These are phyloP conservation scores for Schizaphis graminum DNA, from an alignment of 2,888 invertebrate genomes.

Conservation along the genomic window DNA sequence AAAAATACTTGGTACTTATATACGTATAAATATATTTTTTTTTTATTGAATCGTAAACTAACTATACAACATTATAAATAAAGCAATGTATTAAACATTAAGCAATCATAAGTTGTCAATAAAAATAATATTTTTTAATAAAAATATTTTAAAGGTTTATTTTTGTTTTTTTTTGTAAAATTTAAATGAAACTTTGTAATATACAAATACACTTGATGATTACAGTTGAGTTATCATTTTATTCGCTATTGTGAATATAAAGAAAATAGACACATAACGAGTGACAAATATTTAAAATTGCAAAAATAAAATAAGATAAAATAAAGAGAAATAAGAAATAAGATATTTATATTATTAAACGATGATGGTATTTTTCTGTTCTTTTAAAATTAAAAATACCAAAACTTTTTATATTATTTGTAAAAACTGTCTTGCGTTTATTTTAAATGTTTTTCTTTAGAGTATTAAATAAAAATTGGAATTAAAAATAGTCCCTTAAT, in stretches of 20 bases:
- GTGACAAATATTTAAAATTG: background rate
- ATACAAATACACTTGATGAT: background rate
- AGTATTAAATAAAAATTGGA: slow-evolving; percentile 19
- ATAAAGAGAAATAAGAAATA: background rate
- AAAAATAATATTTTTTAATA: background rate
- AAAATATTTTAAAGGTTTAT: background rate
- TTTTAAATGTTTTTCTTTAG: background rate
- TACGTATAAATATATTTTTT: background rate
- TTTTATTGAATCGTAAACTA: background rate
- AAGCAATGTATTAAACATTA: background rate
- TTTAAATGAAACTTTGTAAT: background rate
- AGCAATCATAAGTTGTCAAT: background rate
- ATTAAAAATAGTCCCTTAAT: slow-evolving; percentile 7
- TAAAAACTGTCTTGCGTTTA: background rate
- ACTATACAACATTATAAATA: background rate
- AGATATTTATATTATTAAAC: background rate
- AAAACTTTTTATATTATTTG: slow-evolving; percentile 28
- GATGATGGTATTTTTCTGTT: slow-evolving; percentile 22
- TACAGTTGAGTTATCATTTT: background rate
- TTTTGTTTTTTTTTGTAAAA: background rate
- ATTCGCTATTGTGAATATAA: background rate
- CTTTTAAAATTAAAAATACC: slow-evolving; percentile 43
- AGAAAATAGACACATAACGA: background rate
- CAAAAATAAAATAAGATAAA: background rate
- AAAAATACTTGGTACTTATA: background rate